These are phyloP conservation scores for Chrysomallon squamiferum DNA, from an alignment of 1,140 invertebrate species.

Conservation along the genomic window DNA sequence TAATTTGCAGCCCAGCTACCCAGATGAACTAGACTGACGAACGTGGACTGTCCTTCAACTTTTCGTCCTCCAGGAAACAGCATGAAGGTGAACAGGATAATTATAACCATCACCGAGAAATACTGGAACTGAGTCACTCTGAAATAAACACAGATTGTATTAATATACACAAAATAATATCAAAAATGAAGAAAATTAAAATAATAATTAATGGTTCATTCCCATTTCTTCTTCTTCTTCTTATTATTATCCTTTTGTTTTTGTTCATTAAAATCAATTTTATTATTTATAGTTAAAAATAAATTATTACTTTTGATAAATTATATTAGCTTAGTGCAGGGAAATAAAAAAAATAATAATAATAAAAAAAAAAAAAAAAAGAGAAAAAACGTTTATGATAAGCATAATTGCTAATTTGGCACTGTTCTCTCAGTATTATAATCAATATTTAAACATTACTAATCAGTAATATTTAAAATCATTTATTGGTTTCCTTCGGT, in stretches of 20 bases:
- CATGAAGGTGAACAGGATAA: conserved; percentile 22
- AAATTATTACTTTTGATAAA: background rate
- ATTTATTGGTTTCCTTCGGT: no score
- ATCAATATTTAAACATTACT: no score
- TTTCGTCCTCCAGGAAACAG: conserved; percentile 18
- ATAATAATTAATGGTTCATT: background rate
- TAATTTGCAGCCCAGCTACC: conserved; percentile 24
- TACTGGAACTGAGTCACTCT: conserved; percentile 27
- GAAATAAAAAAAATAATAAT: no score
- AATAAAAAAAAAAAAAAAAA: no score
- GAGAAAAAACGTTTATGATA: no score
- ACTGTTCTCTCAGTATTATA: no score
- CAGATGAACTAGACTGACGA: conserved; percentile 20
- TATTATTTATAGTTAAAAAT: background rate
- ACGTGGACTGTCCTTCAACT: conserved; percentile 14
- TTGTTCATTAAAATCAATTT: background rate
- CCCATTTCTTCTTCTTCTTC: background rate
- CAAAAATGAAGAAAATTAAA: background rate
- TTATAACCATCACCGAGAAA: conserved; percentile 21
- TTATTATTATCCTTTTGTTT: no score
- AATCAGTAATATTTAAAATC: no score
- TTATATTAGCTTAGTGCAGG: no score
- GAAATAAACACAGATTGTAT: background rate
- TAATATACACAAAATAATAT: background rate
- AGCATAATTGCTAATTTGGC: no score